phyloP scores from a whole-genome alignment of 2,888 invertebrate species.

The Melanargia galathea region DNA sequence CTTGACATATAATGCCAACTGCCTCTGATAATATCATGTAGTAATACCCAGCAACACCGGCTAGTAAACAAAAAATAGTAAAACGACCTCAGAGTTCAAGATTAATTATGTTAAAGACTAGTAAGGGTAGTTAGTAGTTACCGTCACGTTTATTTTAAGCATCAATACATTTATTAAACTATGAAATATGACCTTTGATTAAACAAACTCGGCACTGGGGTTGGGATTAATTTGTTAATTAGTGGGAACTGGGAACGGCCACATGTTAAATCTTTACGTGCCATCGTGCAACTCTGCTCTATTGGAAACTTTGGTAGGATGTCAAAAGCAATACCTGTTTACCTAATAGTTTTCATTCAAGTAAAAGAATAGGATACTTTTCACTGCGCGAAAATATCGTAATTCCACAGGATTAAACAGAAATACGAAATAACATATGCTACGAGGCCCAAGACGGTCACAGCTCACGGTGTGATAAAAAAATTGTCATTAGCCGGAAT shows the following conservation, averaged over 20 bases:
- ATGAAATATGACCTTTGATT: neutral
- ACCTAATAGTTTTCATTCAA: no score
- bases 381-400: no score
- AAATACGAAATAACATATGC: neutral
- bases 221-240: no score
- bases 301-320: no score
- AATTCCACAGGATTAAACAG: no score
- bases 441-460: neutral
- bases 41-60: neutral
- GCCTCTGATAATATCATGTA: neutral
- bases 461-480: neutral
- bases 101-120: neutral
- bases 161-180: neutral
- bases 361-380: no score
- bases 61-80: slow-evolving; percentile 4
- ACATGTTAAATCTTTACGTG: no score
- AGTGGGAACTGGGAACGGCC: no score
- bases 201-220: no score
- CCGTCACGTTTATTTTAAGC: slow-evolving; percentile 10
- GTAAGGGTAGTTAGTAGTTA: slow-evolving; percentile 14
- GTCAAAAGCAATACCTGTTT: no score
- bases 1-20: slow-evolving; percentile 6
- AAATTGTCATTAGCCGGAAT: neutral
- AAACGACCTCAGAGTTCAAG: slow-evolving; percentile 14
- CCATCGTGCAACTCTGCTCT: no score